Conservation (phyloP, 2,888 invertebrate genomes). For the Idaea aversata region DNA sequence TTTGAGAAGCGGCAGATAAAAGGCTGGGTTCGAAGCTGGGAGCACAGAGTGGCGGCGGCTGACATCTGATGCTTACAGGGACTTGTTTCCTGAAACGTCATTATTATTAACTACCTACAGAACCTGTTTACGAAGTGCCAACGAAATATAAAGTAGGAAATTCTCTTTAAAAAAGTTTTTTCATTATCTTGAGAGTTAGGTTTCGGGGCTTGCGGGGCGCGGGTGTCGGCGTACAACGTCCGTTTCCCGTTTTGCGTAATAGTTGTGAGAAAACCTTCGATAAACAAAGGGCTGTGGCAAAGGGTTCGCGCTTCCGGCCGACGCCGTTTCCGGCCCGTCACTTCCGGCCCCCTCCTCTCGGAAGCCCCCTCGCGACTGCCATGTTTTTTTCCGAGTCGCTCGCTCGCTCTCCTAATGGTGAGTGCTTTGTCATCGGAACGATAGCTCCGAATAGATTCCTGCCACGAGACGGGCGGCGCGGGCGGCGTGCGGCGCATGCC, state of each 20-base stretch:
- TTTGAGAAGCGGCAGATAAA: slow-evolving; percentile 15
- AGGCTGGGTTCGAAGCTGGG: slow-evolving; percentile 13
- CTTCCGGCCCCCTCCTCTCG: slow-evolving; percentile 37
- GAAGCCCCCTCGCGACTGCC: slow-evolving; percentile 30
- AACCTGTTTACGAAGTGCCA: slow-evolving; percentile 10
- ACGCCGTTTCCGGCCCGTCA: slow-evolving; percentile 62
- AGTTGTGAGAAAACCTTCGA: slow-evolving; percentile 50
- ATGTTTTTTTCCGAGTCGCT: slow-evolving; percentile 45
- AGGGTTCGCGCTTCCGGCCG: slow-evolving; percentile 71
- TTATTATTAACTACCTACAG: slow-evolving; percentile 22
- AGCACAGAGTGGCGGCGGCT: slow-evolving; percentile 22
- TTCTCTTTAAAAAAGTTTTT: slow-evolving; percentile 27
- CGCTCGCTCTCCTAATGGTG: slow-evolving; percentile 41
- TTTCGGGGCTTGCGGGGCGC: slow-evolving; percentile 11
- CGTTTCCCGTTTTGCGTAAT: slow-evolving; percentile 46
- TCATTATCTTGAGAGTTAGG: slow-evolving; percentile 27
- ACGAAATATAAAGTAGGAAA: slow-evolving; percentile 16
- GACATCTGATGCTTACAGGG: slow-evolving; percentile 27
- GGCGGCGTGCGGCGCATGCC: neutral
- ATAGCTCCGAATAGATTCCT: neutral
- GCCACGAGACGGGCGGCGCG: neutral
- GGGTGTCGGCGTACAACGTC: slow-evolving; percentile 38
- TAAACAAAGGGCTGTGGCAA: slow-evolving; percentile 68
- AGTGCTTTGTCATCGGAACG: slow-evolving; percentile 44
- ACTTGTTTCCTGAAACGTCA: slow-evolving; percentile 14